Base-by-base conservation (phyloP, 2,888 invertebrate genomes). In the Lymantria dispar region DNA sequence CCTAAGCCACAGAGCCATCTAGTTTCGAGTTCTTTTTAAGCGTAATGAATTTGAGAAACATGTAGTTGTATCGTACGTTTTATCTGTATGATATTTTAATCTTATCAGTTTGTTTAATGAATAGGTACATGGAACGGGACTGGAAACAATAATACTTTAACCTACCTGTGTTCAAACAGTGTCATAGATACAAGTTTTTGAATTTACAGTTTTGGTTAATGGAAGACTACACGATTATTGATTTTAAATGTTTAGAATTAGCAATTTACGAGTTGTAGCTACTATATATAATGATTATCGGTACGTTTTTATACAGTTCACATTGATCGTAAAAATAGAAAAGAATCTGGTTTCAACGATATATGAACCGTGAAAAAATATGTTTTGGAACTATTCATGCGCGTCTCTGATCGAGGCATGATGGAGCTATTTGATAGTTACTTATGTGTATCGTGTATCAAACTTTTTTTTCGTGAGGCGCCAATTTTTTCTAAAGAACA, bases 371-470 rank as follows among this genome's bases (percentile, higher is more conserved):
- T 80, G 77, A 82, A 83, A 83, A 74, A 74, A 72, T 78, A 61
- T 74, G 62, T 80, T 81, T 83, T 77, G 61, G 65, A 79, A 74
- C 76, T 75, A 78, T 72, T 78, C 76, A 78, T 76, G 81, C 83
- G 76, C 70, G 68, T 65, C 72, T 71, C 40, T 40, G 22, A 38
- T 38, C 40, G 40, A 40, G 10, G 14, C 22, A 60, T 65, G 71
- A 70, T 72, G 62, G 62, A 66, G 74, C 64, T 73, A 76, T 73
- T 75, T 56, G 73, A 74, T 72, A 72, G 70, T 56, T 64, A 47
- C 14, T 22, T 22, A 22, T 56, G 69, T 58, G 75, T 83, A 86
- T 87, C 77, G 66, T 67, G 73, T 87, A 72, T 62, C 68, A 56
- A 62, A 68, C 74, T 76, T 77, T 76, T 78, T 73, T 60, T 56